Evolutionary conservation across 92 coral and sea anemone genomes (phyloP).

Genomic region (Nematostella vectensis): DNA sequence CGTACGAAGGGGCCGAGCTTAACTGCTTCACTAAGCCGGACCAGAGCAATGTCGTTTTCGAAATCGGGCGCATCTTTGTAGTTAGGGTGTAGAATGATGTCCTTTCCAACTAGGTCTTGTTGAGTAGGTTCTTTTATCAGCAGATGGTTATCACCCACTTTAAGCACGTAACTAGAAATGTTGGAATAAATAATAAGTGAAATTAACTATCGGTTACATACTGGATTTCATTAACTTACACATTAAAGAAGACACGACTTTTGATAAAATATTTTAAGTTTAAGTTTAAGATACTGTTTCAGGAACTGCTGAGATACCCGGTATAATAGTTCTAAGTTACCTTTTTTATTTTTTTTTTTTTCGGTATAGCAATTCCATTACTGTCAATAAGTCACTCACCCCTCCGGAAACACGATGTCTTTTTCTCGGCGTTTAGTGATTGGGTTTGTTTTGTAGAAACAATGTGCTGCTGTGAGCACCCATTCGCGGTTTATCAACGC

Average conservation of each 20-base stretch:
- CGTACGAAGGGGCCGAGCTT: slow-evolving; percentile 39
- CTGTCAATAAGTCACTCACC: no score
- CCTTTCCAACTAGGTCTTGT: slow-evolving; percentile 9
- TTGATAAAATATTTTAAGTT: no score
- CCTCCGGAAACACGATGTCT: slow-evolving; percentile 5
- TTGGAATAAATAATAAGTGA: background rate
- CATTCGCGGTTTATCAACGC: slow-evolving; percentile 34
- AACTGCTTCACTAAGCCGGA: slow-evolving; percentile 27
- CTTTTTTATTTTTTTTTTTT: no score
- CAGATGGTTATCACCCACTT: slow-evolving; percentile 40
- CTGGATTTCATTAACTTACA: no score
- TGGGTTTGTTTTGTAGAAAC: slow-evolving; percentile 10
- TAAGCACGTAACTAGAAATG: slow-evolving; percentile 20
- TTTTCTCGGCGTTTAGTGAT: background rate
- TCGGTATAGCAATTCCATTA: no score
- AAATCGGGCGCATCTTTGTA: slow-evolving; percentile 10
- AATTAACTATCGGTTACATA: no score
- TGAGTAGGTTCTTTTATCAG: slow-evolving; percentile 7
- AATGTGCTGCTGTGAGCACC: slow-evolving; percentile 59
- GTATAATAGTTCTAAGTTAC: no score
- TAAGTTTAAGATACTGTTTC: no score
- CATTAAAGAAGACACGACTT: no score
- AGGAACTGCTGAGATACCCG: no score
- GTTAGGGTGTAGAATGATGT: slow-evolving; percentile 32
- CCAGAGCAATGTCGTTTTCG: slow-evolving; percentile 54